These are phyloP conservation scores for Conops quadrifasciatus DNA, from an alignment of 2,888 invertebrate genomes.

Conservation along the genomic window DNA sequence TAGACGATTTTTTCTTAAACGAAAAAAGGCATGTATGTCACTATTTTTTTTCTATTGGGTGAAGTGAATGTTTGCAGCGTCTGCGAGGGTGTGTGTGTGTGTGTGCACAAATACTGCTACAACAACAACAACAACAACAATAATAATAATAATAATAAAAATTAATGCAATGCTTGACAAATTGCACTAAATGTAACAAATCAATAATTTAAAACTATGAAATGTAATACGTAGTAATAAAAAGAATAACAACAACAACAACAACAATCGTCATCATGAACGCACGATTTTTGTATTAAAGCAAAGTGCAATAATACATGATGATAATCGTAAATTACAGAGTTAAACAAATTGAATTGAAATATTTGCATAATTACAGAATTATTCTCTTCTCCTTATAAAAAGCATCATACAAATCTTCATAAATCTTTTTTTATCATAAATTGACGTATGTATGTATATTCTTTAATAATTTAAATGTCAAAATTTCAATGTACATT, in stretches of 20 bases:
- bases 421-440: too few species aligned
- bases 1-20: too few species aligned
- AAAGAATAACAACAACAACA: neutral
- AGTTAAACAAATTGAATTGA: neutral
- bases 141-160: neutral
- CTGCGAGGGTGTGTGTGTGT: conserved; percentile 12
- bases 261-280: neutral
- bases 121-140: conserved; percentile 7
- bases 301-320: neutral
- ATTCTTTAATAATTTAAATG: too few species aligned
- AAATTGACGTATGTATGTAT: too few species aligned
- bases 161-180: conserved; percentile 33
- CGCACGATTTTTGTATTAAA: neutral
- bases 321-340: too few species aligned
- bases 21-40: too few species aligned
- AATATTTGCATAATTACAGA: conserved; percentile 1
- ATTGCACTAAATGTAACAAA: conserved; percentile 33
- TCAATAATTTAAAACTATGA: conserved; percentile 28
- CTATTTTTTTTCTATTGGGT: neutral
- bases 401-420: too few species aligned
- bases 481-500: too few species aligned
- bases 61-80: neutral
- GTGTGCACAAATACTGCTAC: neutral
- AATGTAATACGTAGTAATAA: neutral
- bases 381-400: too few species aligned